A percentile compares a stretch with the other conserved stretches of the same genome.
Evolutionary conservation across 2,888 invertebrate species (phyloP).

Genomic region (Ptychoptera contaminata): DNA sequence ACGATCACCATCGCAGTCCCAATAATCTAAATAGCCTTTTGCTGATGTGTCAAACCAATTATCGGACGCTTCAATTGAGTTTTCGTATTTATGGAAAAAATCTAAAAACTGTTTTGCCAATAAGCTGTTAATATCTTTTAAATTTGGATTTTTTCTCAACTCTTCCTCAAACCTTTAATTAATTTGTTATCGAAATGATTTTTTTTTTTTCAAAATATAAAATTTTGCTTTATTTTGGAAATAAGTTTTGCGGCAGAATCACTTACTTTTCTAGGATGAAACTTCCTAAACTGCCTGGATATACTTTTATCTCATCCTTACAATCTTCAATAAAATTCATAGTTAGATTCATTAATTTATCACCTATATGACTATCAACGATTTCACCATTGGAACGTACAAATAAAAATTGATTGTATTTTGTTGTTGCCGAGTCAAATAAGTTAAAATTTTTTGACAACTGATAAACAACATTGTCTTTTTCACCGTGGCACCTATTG

Average conservation of each 20-base stretch:
- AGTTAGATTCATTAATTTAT: constrained; percentile 24
- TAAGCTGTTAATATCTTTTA: constrained; percentile 24
- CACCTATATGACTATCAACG: constrained; percentile 22
- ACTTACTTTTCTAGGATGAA: constrained; percentile 20
- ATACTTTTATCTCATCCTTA: constrained; percentile 20
- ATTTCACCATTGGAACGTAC: constrained; percentile 27
- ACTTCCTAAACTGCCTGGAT: constrained; percentile 23
- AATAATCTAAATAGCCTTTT: constrained; percentile 42
- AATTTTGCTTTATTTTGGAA: neutral
- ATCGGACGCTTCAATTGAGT: constrained; percentile 40
- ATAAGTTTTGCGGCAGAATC: neutral
- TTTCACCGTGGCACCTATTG: constrained; percentile 3
- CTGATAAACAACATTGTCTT: constrained; percentile 1
- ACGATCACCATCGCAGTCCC: constrained; percentile 52
- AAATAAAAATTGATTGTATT: constrained; percentile 18
- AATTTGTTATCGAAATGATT: constrained; percentile 8
- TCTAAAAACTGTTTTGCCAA: constrained; percentile 37
- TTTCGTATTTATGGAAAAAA: constrained; percentile 38
- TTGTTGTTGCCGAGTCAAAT: neutral
- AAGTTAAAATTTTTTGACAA: neutral
- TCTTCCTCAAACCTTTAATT: constrained; percentile 14
- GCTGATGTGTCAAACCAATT: constrained; percentile 52
- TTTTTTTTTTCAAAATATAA: neutral
- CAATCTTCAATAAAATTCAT: constrained; percentile 24
- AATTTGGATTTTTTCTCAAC: constrained; percentile 14